Conservation (phyloP, 2,888 invertebrate species). For the Agriopis leucophaearia region DNA sequence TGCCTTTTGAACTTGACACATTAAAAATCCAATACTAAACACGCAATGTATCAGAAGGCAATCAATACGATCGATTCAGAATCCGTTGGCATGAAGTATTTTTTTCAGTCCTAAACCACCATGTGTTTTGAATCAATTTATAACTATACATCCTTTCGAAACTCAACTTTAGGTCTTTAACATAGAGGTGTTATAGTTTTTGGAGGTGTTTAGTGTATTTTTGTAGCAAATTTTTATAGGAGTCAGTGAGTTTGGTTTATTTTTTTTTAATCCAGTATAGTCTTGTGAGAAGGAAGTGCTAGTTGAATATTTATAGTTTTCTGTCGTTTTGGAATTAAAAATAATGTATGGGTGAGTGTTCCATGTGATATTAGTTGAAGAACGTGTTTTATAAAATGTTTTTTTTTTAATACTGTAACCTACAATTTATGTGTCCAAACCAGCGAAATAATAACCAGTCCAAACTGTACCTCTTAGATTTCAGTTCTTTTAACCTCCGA, state of each 20-base stretch:
- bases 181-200: conserved; percentile 17
- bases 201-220: neutral
- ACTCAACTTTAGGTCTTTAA: conserved; percentile 20
- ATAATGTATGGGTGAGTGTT: conserved; percentile 45
- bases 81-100: conserved; percentile 18
- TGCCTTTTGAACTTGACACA: neutral
- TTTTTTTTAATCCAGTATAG: conserved; percentile 36
- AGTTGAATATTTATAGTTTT: conserved; percentile 14
- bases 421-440: no score
- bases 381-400: neutral
- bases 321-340: conserved; percentile 1
- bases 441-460: no score
- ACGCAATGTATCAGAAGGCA: conserved; percentile 47
- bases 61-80: conserved; percentile 26
- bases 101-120: conserved; percentile 36
- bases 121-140: conserved; percentile 27
- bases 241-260: conserved; percentile 27
- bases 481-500: no score
- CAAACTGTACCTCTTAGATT: no score
- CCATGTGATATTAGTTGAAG: neutral
- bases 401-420: no score
- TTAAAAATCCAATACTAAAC: conserved; percentile 12
- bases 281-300: conserved; percentile 13
- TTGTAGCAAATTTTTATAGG: conserved; percentile 30
- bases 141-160: conserved; percentile 12